These are phyloP conservation scores for Melitaea cinxia DNA, from an alignment of 1,140 invertebrate genomes.

Conservation along the genomic window DNA sequence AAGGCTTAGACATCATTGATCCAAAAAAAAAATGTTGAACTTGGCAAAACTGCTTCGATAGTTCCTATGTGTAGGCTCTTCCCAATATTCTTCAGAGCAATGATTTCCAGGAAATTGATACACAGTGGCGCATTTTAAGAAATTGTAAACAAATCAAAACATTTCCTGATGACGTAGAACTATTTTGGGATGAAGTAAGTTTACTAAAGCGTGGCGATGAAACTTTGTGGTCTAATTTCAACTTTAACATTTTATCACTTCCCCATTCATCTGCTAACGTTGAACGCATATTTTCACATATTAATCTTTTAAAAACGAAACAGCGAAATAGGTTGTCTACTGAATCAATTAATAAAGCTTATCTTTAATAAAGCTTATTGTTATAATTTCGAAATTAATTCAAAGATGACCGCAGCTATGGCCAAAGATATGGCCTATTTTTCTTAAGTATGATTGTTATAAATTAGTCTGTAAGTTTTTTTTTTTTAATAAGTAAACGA, in stretches of 20 bases:
- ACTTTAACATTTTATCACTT: neutral
- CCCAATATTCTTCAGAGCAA: neutral
- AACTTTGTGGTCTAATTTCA: neutral
- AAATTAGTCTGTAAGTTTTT: neutral
- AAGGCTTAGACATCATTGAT: neutral
- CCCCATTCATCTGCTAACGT: conserved; percentile 13
- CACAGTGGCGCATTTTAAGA: neutral
- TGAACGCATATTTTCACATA: conserved; percentile 11
- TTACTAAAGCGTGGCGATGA: conserved; percentile 28
- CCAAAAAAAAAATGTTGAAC: neutral
- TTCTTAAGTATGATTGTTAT: neutral
- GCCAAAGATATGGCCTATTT: too few species aligned
- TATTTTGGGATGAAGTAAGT: conserved; percentile 30
- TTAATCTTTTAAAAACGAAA: conserved; percentile 29
- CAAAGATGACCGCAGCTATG: conserved; percentile 17
- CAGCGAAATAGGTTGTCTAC: conserved; percentile 15
- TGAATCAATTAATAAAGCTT: conserved; percentile 22
- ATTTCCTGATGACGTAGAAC: conserved; percentile 9
- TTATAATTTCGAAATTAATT: conserved; percentile 32
- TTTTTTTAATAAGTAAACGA: too few species aligned
- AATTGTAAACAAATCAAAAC: neutral
- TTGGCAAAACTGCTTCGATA: neutral
- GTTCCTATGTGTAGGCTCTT: neutral
- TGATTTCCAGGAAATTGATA: conserved; percentile 1
- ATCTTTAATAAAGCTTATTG: conserved; percentile 18